Evolutionary conservation across 2,888 invertebrate genomes (phyloP).

Genomic region (Apamea anceps): DNA sequence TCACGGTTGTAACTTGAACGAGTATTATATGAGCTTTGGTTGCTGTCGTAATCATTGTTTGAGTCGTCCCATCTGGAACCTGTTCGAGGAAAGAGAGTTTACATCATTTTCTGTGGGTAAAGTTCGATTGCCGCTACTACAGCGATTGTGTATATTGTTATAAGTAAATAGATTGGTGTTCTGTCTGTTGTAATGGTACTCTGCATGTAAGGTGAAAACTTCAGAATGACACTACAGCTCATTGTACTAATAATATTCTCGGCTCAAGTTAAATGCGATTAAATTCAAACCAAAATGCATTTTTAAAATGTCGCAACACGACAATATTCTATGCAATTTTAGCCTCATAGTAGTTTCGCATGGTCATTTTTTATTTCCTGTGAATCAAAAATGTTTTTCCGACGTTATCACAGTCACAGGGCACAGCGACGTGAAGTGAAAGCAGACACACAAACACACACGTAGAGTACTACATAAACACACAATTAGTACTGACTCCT

Average conservation of each 20-base stretch:
- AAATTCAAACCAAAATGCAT: background rate
- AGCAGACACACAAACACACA: constrained; percentile 31
- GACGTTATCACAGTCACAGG: constrained; percentile 1
- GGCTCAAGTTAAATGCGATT: background rate
- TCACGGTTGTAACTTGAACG: constrained; percentile 61
- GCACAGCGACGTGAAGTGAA: background rate
- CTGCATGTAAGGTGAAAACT: background rate
- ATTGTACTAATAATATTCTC: background rate
- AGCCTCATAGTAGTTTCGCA: background rate
- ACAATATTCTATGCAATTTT: background rate
- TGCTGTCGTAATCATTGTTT: constrained; percentile 64
- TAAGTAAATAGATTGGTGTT: background rate
- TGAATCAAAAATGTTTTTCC: background rate
- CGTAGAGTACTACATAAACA: constrained; percentile 38
- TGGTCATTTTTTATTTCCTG: background rate
- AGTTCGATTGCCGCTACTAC: constrained; percentile 2
- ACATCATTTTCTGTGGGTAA: constrained; percentile 13
- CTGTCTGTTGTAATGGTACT: background rate
- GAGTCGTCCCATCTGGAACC: constrained; percentile 81
- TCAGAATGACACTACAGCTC: background rate
- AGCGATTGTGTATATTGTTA: constrained; percentile 4
- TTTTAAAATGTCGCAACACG: background rate
- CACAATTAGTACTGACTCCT: constrained; percentile 64
- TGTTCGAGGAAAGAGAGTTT: constrained; percentile 29
- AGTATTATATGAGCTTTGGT: constrained; percentile 62